Evolutionary conservation across 2,888 invertebrate species (phyloP).

Genomic region (Prenolepis imparis): DNA sequence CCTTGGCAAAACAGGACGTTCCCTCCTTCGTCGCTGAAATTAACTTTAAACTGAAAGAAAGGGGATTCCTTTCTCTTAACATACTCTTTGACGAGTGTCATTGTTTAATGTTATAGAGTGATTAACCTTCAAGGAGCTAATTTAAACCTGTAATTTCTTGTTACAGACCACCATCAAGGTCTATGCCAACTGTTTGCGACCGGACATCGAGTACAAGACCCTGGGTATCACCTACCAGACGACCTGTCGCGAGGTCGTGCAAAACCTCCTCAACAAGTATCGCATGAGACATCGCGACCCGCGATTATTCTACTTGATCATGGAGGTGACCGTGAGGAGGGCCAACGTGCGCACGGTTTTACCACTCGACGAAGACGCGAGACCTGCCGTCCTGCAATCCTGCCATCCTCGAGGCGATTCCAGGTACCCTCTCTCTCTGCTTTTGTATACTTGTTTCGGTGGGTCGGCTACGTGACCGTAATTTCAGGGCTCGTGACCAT

Average conservation of each 20-base stretch:
- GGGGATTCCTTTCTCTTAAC: neutral
- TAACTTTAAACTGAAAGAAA: slow-evolving; percentile 14
- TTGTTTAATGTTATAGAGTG: neutral
- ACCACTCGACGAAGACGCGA: slow-evolving; percentile 94
- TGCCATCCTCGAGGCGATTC: slow-evolving; percentile 98
- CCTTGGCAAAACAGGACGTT: slow-evolving; percentile 64
- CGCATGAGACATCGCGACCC: slow-evolving; percentile 97
- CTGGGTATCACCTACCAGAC: slow-evolving; percentile 96
- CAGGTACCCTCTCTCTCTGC: slow-evolving; percentile 87
- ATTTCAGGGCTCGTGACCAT: slow-evolving; percentile 73
- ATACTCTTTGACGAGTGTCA: neutral
- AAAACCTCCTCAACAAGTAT: slow-evolving; percentile 94
- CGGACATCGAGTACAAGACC: slow-evolving; percentile 98
- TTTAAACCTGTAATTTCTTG: neutral
- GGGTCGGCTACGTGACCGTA: slow-evolving; percentile 72
- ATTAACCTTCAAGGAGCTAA: neutral
- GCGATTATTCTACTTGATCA: slow-evolving; percentile 96
- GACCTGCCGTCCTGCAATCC: slow-evolving; percentile 96
- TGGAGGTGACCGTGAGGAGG: slow-evolving; percentile 96
- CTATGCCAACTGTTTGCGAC: slow-evolving; percentile 94
- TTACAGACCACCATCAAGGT: slow-evolving; percentile 96
- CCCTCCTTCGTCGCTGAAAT: slow-evolving; percentile 19
- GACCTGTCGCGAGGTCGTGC: slow-evolving; percentile 94
- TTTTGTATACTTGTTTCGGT: slow-evolving; percentile 61
- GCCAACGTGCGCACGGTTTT: slow-evolving; percentile 94